Evolutionary conservation across 2,113 vertebrate species (phyloP).

Genomic region (Amblyopsis rosae): DNA sequence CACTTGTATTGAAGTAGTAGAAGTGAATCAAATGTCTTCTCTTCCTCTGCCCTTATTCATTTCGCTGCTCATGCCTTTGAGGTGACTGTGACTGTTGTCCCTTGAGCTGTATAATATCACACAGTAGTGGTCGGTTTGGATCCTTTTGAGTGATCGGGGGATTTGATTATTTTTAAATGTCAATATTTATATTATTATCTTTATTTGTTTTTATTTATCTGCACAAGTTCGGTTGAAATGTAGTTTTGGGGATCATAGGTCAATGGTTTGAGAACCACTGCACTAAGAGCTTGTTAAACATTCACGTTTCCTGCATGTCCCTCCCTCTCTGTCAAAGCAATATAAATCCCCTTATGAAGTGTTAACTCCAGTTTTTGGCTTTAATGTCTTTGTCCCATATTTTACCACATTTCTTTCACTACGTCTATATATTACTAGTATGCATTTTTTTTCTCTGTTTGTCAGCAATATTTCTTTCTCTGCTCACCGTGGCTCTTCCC

Average conservation of each 20-base stretch:
- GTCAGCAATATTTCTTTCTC: not conserved
- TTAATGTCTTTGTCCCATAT: not conserved
- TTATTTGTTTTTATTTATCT: not conserved
- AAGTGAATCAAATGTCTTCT: not conserved
- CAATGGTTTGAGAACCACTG: too few species aligned
- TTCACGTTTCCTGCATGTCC: not conserved
- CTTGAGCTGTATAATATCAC: too few species aligned
- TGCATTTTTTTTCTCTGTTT: not conserved
- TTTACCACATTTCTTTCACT: not conserved
- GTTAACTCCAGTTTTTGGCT: too few species aligned
- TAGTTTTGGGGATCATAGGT: too few species aligned
- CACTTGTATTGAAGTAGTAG: constrained; percentile 1
- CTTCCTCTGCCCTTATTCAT: not conserved
- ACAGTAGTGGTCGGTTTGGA: too few species aligned
- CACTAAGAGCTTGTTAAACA: not conserved
- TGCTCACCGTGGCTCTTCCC: not conserved
- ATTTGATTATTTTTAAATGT: not conserved
- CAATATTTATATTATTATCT: not conserved
- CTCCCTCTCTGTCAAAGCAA: not conserved
- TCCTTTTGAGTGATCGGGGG: too few species aligned
- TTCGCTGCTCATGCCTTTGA: not conserved
- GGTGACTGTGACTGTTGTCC: too few species aligned
- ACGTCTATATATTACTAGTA: not conserved
- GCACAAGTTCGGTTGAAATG: too few species aligned
- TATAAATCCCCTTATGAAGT: not conserved